These are phyloP conservation scores for Anguilla japonica DNA, from an alignment of 2,113 vertebrate species.

Conservation along the genomic window DNA sequence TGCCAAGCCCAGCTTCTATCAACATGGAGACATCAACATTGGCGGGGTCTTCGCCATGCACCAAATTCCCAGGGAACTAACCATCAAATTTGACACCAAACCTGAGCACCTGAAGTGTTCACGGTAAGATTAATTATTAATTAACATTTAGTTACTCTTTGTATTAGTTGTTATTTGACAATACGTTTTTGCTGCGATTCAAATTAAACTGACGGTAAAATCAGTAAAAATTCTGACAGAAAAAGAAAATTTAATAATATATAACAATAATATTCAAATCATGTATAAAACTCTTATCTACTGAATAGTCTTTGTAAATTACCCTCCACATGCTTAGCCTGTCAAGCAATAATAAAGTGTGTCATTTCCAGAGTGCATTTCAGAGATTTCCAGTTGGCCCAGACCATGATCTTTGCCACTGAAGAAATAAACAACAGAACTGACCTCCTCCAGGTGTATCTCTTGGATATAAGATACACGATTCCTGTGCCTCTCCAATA, in stretches of 20 bases:
- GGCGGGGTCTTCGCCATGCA: slow-evolving; percentile 54
- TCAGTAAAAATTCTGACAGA: neutral
- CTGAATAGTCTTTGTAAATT: no score
- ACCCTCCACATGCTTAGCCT: no score
- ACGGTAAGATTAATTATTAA: slow-evolving; percentile 39
- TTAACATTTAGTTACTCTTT: no score
- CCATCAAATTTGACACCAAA: slow-evolving; percentile 34
- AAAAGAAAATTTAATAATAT: neutral
- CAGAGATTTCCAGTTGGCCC: slow-evolving; percentile 52
- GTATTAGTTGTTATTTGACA: no score
- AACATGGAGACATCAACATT: slow-evolving; percentile 47
- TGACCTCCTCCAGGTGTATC: slow-evolving; percentile 22
- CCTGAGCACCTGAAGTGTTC: slow-evolving; percentile 44
- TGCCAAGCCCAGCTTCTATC: slow-evolving; percentile 39
- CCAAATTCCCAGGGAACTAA: slow-evolving; percentile 41
- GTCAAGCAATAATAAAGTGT: no score
- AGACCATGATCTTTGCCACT: slow-evolving; percentile 57
- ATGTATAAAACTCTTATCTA: no score
- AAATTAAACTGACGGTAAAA: neutral
- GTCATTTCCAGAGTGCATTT: slow-evolving; percentile 42
- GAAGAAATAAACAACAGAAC: slow-evolving; percentile 53
- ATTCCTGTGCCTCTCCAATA: slow-evolving; percentile 48
- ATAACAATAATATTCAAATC: neutral
- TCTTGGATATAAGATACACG: slow-evolving; percentile 54
- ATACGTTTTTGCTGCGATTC: no score